A percentile compares a stretch with the other conserved stretches of the same genome.
Conservation (phyloP, 2,113 vertebrate species). For the Pavo muticus region DNA sequence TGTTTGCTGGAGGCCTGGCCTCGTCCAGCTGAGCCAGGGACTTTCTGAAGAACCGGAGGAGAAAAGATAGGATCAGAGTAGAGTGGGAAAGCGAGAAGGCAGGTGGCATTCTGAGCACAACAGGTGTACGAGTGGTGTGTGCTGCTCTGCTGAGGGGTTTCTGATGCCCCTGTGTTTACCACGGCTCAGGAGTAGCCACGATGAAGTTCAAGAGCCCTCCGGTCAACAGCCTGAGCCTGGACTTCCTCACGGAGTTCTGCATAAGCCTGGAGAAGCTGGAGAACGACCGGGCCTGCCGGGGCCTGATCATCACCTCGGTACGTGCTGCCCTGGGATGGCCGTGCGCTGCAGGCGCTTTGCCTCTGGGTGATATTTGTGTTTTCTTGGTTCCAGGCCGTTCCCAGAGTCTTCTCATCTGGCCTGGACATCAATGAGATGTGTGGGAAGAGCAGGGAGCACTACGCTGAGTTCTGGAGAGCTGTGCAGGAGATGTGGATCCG, state of each 20-base stretch:
- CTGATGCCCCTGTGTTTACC: neutral
- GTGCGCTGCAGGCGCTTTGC: too few species aligned
- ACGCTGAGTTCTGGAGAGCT: constrained; percentile 87
- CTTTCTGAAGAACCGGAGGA: neutral
- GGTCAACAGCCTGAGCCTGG: constrained; percentile 91
- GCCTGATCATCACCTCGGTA: constrained; percentile 91
- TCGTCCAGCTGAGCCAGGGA: neutral
- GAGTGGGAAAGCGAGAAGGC: neutral
- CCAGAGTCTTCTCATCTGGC: constrained; percentile 90
- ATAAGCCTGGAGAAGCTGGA: constrained; percentile 93
- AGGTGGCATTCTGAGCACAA: neutral
- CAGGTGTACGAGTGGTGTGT: neutral
- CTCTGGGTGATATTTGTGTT: neutral
- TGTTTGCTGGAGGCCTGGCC: too few species aligned
- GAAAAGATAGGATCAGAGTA: accelerated
- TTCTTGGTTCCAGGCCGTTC: constrained; percentile 67
- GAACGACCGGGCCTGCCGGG: constrained; percentile 86
- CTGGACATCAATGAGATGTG: constrained; percentile 92
- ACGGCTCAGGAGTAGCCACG: constrained; percentile 82
- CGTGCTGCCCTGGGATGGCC: neutral
- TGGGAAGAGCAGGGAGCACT: constrained; percentile 83
- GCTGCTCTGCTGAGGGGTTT: accelerated
- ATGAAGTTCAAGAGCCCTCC: constrained; percentile 89
- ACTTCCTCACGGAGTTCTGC: constrained; percentile 89
- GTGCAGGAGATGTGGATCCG: constrained; percentile 93